Evolutionary conservation across 2,888 invertebrate genomes (phyloP).

Genomic region (Torymus tubicola): DNA sequence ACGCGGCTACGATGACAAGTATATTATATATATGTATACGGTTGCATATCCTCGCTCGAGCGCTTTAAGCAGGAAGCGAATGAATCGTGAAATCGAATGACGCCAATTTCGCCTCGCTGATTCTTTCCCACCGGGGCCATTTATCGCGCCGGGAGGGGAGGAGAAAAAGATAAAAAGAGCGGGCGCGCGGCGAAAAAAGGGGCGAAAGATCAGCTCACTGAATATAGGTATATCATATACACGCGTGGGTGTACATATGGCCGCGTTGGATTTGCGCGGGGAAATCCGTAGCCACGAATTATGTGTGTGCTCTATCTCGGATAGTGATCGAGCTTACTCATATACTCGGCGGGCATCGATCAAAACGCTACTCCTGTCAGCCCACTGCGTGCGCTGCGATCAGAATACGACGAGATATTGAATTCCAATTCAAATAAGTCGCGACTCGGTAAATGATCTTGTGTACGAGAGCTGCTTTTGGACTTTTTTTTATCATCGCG

Average conservation of each 20-base stretch:
- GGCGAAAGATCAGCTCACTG: no score
- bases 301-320: slow-evolving; percentile 1
- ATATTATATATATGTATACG: neutral
- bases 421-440: neutral
- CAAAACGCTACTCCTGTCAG: no score
- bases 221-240: no score
- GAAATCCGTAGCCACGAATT: neutral
- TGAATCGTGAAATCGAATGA: slow-evolving; percentile 23
- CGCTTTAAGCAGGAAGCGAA: neutral
- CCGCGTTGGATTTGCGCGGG: neutral
- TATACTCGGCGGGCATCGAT: no score
- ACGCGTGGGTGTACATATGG: no score
- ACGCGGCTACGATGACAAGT: neutral
- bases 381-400: neutral
- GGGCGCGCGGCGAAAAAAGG: no score
- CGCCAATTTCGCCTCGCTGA: neutral
- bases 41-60: neutral
- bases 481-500: no score
- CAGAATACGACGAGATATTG: neutral
- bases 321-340: slow-evolving; percentile 8
- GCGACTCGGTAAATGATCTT: neutral
- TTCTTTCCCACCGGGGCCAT: neutral
- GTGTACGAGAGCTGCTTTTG: neutral
- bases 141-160: neutral
- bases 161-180: no score